Evolutionary conservation across 2,797 vertebrate genomes (phyloP).

Genomic region (Poecilia gillii): DNA sequence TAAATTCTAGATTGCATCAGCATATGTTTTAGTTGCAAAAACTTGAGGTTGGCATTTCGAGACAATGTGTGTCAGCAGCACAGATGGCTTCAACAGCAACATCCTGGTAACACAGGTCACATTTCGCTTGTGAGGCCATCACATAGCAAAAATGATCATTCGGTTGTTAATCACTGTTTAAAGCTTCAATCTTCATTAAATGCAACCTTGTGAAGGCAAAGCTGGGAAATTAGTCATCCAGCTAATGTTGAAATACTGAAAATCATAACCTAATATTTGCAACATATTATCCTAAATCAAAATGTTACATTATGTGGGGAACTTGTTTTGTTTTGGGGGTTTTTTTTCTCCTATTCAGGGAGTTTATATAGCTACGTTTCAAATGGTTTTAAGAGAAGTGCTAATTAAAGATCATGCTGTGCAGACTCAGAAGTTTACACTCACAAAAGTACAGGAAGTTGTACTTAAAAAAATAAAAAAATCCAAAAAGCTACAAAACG

Average conservation of each 20-base stretch:
- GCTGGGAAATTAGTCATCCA: conserved; percentile 1
- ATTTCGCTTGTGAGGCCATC: conserved; percentile 2
- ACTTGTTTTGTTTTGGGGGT: neutral
- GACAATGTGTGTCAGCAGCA: neutral
- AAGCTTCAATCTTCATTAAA: conserved; percentile 20
- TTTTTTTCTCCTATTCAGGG: neutral
- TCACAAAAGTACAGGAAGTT: neutral
- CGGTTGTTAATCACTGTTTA: neutral
- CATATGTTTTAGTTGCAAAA: neutral
- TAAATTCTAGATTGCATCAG: neutral
- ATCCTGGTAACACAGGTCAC: conserved; percentile 16
- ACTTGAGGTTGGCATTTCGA: neutral
- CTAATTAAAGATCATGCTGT: conserved; percentile 28
- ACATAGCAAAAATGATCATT: conserved; percentile 6
- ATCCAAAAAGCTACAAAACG: neutral
- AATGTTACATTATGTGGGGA: conserved; percentile 15
- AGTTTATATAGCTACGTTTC: conserved; percentile 14
- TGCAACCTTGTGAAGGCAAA: neutral
- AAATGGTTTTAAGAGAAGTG: conserved; percentile 22
- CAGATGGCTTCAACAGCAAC: conserved; percentile 9
- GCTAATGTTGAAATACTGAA: neutral
- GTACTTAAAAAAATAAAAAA: neutral
- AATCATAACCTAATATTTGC: neutral
- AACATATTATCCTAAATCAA: conserved; percentile 28
- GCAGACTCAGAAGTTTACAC: neutral